Base-by-base conservation (phyloP, 2,888 invertebrate species). In the Macrophya annulata region DNA sequence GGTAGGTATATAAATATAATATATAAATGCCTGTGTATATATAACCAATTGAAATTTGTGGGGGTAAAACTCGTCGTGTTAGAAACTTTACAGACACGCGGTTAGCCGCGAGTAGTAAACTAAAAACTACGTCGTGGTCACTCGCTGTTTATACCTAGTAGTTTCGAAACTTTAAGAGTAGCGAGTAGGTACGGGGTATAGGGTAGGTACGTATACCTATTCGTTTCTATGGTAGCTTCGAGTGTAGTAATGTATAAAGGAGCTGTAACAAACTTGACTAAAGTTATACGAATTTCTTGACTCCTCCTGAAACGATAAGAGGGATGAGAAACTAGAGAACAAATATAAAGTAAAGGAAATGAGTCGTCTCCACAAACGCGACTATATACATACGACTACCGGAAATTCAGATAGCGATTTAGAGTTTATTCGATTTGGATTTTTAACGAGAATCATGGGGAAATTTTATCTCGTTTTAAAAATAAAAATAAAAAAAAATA, bases 31-130 rank as follows among this genome's bases (percentile, higher is more conserved):
- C n/a, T 40, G 15, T 17, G 37, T 65, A n/a, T 17, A 71, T 5
- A 2, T 15, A 3, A 17, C 37, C 51, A 51, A 48, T 77, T 31
- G n/a, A 77, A 77, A 77, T 51, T 77, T 77, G 8, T 12, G 21
- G 17, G 15, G 9, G 17, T 0, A 76, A 17, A 77, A 45, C 51
- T 77, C 37, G 76, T 25, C 51, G 31, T 55, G 51, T 77, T 77
- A 10, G 15, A 51, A 77, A 77, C 48, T 77, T 77, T 31, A 77
- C 76, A 77, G 76, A 77, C 76, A 77, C 74, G 76, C 76, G 76
- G 76, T 77, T 31, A 6, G 17, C 76, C 76, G 51, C 76, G 15
- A 55, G 76, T 77, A 45, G 72, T 74, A 51, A 45, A 74, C 74
- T 77, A 51, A 51, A 77, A 77, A 77, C 31, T 77, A 77, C 55